phyloP scores from a whole-genome alignment of 2,113 vertebrate genomes.

The Hemicordylus capensis region DNA sequence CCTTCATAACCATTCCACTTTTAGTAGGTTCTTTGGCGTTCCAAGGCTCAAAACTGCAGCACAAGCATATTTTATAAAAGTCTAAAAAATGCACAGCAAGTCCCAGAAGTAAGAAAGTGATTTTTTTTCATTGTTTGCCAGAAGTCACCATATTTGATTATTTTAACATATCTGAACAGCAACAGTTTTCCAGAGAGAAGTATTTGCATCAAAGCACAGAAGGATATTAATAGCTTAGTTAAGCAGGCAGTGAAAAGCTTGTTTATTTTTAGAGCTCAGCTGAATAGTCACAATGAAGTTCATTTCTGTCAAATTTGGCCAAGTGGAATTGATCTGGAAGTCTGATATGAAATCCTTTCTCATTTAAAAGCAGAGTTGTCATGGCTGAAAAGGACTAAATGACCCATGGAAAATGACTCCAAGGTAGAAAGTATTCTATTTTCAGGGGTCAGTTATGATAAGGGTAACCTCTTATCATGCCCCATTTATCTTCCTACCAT shows the following conservation, averaged over 20 bases:
- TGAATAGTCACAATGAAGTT: slow-evolving; percentile 15
- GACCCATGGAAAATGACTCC: background rate
- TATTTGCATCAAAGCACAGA: background rate
- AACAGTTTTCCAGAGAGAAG: background rate
- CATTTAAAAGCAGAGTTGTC: background rate
- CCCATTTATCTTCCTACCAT: background rate
- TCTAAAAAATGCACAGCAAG: background rate
- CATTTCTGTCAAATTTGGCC: background rate
- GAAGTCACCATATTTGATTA: slow-evolving; percentile 7
- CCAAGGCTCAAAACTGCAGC: background rate
- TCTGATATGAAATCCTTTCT: background rate
- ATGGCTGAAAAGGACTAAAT: background rate
- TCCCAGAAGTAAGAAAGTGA: background rate
- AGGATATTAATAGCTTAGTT: slow-evolving; percentile 13
- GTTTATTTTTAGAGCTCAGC: background rate
- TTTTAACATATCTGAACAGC: slow-evolving; percentile 8
- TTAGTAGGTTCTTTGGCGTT: background rate
- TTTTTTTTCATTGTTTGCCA: slow-evolving; percentile 8
- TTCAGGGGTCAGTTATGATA: background rate
- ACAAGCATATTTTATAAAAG: background rate
- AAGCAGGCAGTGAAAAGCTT: slow-evolving; percentile 14
- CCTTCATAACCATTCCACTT: background rate
- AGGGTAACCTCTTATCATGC: background rate
- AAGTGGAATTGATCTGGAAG: background rate
- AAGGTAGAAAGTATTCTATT: background rate